Percentiles rank a stretch among this genome's conserved stretches.
Evolutionary conservation across 1,140 invertebrate genomes (phyloP).

Genomic region (Kradibia gibbosae): DNA sequence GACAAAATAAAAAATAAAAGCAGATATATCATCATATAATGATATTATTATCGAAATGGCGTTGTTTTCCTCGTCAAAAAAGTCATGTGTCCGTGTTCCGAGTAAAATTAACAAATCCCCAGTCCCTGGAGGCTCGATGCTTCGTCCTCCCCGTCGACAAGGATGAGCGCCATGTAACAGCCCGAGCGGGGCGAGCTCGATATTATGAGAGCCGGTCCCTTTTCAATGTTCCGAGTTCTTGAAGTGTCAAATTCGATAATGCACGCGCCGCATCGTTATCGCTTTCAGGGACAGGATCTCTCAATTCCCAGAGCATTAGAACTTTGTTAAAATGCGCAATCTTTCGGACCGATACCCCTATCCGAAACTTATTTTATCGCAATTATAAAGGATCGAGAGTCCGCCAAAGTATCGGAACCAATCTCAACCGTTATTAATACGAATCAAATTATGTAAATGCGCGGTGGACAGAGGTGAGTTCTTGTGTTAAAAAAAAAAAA

Average conservation of each 20-base stretch:
- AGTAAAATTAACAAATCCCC: constrained; percentile 68
- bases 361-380: not conserved
- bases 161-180: constrained; percentile 38
- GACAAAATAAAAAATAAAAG: not conserved
- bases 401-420: too few species aligned
- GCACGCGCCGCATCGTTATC: constrained; percentile 48
- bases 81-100: constrained; percentile 62
- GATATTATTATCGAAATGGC: not conserved
- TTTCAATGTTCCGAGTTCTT: constrained; percentile 73
- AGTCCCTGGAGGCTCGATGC: constrained; percentile 60
- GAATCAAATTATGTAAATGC: too few species aligned
- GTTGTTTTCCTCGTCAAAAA: constrained; percentile 48
- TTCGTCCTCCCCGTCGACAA: constrained; percentile 45
- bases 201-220: constrained; percentile 59
- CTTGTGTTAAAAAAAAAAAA: too few species aligned
- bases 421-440: not conserved
- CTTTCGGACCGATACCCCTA: not conserved
- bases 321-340: constrained; percentile 50
- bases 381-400: not conserved
- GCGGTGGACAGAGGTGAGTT: too few species aligned
- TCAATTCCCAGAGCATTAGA: constrained; percentile 28
- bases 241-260: constrained; percentile 73
- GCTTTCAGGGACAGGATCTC: constrained; percentile 27
- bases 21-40: not conserved
- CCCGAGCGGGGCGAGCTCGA: not conserved